Evolutionary conservation across 2,113 vertebrate genomes (phyloP), one percentile per base, ranked within the genome.

Genomic region (Varanus salvator): DNA sequence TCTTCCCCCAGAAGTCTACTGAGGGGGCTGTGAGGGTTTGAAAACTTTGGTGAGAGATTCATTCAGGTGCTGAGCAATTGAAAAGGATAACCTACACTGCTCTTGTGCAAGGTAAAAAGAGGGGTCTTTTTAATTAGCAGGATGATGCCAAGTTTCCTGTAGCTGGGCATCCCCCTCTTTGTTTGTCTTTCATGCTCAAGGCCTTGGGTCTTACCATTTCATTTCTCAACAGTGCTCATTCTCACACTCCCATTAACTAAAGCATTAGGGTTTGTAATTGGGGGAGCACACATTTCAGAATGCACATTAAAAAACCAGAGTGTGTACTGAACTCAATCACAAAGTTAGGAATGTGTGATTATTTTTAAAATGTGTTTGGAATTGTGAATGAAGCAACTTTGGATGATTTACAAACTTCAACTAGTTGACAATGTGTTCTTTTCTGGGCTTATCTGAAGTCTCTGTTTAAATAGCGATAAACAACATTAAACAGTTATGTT

Each of bases 11-110:
- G n/a, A 80, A 54, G 4, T 66, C 91, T 81, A 5, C 52, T 92
- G 90, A 87, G 85, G 93, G 88, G 91, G 68, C 23, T 91, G 90
- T 85, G 85, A 93, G 88, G 91, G 68, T 25, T 91, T 93, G 60
- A 25, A 31, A 50, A 9, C 1, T n/a, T n/a, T 78, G 15, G 66
- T n/a, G 38, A 68, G 64, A 5, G 21, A 68, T 78, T 66, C 44
- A 78, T 17, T 31, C 75, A 87, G 8, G 12, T 29, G 60, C 54
- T 77, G 54, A 86, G 11, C 15, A 14, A 8, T 15, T 86, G 15
- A 14, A 60, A 86, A 86, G 52, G 4, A 54, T 71, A 50, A 69
- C 34, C 27, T 31, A 17, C 44, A 85, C 19, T 11, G 4, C 44
- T 11, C 27, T 14, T 69, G 69, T 69, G 64, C 25, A 14, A 69